Percentiles rank a stretch among this genome's conserved stretches.
Conservation (phyloP, 2,888 invertebrate genomes). For the Cinara cedri region DNA sequence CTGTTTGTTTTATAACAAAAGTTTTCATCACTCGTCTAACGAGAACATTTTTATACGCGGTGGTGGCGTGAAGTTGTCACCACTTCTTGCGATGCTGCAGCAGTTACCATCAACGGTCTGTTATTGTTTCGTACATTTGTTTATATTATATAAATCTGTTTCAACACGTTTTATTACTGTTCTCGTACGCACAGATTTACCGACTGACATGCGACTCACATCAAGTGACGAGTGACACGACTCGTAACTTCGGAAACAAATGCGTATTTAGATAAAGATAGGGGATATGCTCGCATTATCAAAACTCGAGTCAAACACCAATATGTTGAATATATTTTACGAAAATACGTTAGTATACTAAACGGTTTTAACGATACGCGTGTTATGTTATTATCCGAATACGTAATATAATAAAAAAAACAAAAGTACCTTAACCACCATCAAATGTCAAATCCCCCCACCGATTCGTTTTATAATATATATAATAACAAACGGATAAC, state of each 20-base stretch:
- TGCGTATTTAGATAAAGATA: neutral
- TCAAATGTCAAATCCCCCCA: neutral
- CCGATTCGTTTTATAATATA: neutral
- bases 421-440: neutral
- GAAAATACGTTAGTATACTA: too few species aligned
- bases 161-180: slow-evolving; percentile 19
- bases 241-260: neutral
- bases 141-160: slow-evolving; percentile 7
- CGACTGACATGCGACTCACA: slow-evolving; percentile 13
- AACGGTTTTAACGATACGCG: too few species aligned
- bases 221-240: neutral
- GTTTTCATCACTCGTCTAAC: slow-evolving; percentile 6
- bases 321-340: too few species aligned
- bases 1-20: slow-evolving; percentile 12
- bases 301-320: too few species aligned
- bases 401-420: neutral
- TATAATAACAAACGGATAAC: too few species aligned
- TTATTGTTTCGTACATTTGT: neutral
- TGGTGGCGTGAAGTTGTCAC: slow-evolving; percentile 8
- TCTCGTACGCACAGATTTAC: neutral
- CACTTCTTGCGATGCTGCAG: neutral
- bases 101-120: neutral
- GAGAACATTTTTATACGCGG: neutral
- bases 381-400: too few species aligned
- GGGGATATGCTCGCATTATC: too few species aligned